Evolutionary conservation across 2,888 invertebrate species (phyloP), one percentile per base, ranked within the genome.

Genomic region (Hybos culiciformis): DNA sequence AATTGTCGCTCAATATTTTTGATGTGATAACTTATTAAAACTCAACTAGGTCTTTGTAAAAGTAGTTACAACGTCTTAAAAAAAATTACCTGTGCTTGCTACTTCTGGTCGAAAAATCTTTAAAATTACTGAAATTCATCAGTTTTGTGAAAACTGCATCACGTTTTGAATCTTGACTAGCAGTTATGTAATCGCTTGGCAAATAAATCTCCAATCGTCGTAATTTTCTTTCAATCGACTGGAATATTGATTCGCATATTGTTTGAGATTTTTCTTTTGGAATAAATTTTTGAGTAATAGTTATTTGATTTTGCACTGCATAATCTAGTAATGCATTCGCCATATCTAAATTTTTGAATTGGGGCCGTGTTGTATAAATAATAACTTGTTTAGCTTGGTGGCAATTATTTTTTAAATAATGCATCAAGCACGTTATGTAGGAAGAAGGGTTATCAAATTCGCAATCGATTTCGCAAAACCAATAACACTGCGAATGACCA

Each of bases 381-480:
- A 36, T 36, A 20, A 36, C 21, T 20, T 36, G 36, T 14, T 36
- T 19, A 11, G 36, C 19, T 20, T 20, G 19, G 19, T 8, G 6
- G 14, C 36, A 36, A 21, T 2, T 20, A 36, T 36, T 36, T 11
- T 11, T 14, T 2, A 36, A 36, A 36, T 36, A 36, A 36, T 36
- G 20, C n/a, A 21, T 18, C 6, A 36, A n/a, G 14, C 36, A 36
- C 11, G 36, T 36, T 14, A 36, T 36, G 21, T n/a, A 36, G 21
- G 20, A 20, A 12, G 36, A 36, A n/a, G 19, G 19, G 11, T 19
- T 36, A 7, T 19, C 21, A 36, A 14, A 14, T 21, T 14, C 8
- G n/a, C 20, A 20, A 36, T 36, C 36, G 3, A 19, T 20, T 36
- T 36, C 36, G 21, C 36, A 36, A 36, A 36, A 36, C 36, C 36